Base-by-base conservation (phyloP, 2,113 vertebrate genomes). In the Chiloscyllium plagiosum region DNA sequence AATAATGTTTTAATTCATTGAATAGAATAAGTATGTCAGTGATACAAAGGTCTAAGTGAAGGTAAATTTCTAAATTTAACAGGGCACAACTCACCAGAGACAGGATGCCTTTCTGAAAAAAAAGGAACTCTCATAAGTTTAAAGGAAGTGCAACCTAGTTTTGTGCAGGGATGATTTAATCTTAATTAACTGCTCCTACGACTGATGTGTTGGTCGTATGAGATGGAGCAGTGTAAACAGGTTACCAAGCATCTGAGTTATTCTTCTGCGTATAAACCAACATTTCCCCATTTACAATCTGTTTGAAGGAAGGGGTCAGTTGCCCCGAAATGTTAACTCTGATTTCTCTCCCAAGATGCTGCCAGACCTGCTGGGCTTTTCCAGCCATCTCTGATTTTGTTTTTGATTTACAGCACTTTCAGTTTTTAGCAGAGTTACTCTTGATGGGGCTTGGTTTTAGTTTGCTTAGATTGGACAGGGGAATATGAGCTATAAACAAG, bases 141-240 rank as follows among this genome's bases (percentile, higher is more conserved):
- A 89, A 89, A 56, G 50, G 86, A 89, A 89, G 86, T 89, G 50
- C 86, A 33, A 89, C 86, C 56, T 56, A 61, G 26, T 89, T 87
- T 52, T 15, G 26, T 89, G 29, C 52, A 89, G 56, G 50, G 50
- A 20, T 24, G 0, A 61, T 61, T 50, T 50, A 12, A 87, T 87
- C 19, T 29, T 56, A 17, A 52, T 56, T 87, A 87, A 87, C 47
- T 33, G 26, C 52, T 29, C 1, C 10, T 4, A 3, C 61, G 50
- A 3, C 50, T 52, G 24, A 52, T 13, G 3, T 15, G 15, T 26
- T 89, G 10, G 50, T 89, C 52, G 2, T 15, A 29, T 12, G 2
- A 89, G 29, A 52, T 29, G 24, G 22, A 29, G 50, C 86, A 29
- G 50, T 12, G 10, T 86, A 89, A 89, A 56, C 56, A 4, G 12